These are phyloP conservation scores for Podiceps cristatus DNA, from an alignment of 2,113 vertebrate genomes.

Conservation along the genomic window DNA sequence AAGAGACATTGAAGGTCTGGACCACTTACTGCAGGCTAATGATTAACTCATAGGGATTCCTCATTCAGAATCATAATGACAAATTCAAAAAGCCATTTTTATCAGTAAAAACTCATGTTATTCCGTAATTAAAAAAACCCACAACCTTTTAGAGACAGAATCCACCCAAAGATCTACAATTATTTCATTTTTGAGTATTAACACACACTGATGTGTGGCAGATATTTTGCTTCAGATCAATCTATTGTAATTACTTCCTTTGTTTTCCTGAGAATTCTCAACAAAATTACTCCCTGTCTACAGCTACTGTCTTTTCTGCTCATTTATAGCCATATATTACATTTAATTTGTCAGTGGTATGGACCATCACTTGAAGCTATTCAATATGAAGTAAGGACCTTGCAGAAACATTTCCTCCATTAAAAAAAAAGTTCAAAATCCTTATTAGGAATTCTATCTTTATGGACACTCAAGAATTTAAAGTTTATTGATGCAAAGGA, in stretches of 20 bases:
- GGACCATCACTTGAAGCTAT: background rate
- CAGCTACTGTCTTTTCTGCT: background rate
- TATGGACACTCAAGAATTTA: background rate
- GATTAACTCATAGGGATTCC: background rate
- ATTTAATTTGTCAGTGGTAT: background rate
- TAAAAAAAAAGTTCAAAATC: background rate
- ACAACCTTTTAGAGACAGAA: background rate
- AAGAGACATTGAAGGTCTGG: background rate
- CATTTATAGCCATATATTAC: background rate
- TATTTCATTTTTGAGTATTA: background rate
- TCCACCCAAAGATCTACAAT: background rate
- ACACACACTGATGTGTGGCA: background rate
- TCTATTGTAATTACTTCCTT: background rate
- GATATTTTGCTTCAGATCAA: background rate
- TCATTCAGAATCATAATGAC: background rate
- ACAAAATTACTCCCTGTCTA: background rate
- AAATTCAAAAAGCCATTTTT: background rate
- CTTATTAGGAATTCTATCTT: background rate
- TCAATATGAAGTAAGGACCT: background rate
- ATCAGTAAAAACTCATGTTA: background rate
- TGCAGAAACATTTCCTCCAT: background rate
- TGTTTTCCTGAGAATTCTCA: background rate
- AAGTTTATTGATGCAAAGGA: background rate
- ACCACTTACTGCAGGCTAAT: background rate
- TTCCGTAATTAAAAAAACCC: background rate